These are phyloP conservation scores for Macrochelys suwanniensis DNA, from an alignment of 2,797 vertebrate species.

Conservation along the genomic window DNA sequence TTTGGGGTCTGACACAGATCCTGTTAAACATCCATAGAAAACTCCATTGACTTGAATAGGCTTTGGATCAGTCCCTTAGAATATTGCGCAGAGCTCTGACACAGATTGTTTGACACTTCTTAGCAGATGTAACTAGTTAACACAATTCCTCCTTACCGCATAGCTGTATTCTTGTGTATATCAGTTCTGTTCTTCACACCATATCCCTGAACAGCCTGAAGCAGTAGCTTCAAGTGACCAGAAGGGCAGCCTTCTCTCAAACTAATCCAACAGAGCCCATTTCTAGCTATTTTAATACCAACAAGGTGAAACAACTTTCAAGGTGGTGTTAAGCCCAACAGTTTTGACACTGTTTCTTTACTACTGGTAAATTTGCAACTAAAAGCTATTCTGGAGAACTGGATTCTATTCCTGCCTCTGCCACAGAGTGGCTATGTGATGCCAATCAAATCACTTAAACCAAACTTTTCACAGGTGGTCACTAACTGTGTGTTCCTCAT, in stretches of 20 bases:
- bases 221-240: constrained; percentile 38
- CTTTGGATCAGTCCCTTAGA: rapidly evolving
- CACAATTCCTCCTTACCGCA: not conserved
- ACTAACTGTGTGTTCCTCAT: not conserved
- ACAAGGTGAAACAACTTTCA: not conserved
- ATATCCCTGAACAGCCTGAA: constrained; percentile 2
- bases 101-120: not conserved
- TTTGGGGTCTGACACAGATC: not conserved
- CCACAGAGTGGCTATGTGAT: not conserved
- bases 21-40: not conserved
- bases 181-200: constrained; percentile 37
- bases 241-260: not conserved
- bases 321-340: not conserved
- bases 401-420: not conserved
- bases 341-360: not conserved
- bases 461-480: not conserved
- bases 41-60: not conserved
- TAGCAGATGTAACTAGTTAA: not conserved
- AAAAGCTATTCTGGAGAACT: not conserved
- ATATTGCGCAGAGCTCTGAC: rapidly evolving
- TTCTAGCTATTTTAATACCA: constrained; percentile 56
- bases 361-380: not conserved
- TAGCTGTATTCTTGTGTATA: not conserved
- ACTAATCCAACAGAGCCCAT: constrained; percentile 68
- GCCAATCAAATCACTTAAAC: not conserved